Percentiles rank a stretch among this genome's conserved stretches.
Conservation (phyloP, 1,140 invertebrate genomes). For the Glomeris maerens region DNA sequence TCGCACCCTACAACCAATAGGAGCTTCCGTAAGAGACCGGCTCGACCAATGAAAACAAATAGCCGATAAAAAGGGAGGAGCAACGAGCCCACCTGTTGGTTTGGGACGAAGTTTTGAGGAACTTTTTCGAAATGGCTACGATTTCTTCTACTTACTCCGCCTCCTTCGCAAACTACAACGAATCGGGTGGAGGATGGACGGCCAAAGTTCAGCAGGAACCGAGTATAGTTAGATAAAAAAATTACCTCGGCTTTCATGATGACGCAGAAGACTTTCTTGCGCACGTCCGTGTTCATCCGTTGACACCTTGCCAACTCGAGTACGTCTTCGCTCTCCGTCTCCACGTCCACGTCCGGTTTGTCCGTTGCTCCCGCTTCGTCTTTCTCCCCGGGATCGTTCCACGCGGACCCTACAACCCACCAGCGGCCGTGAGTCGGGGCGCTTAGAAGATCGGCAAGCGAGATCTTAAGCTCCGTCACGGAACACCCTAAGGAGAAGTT, state of each 20-base stretch:
- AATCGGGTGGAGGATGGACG: no score
- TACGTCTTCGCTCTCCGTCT: constrained; percentile 36
- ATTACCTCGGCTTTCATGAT: constrained; percentile 52
- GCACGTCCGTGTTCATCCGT: constrained; percentile 44
- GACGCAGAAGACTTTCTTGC: constrained; percentile 38
- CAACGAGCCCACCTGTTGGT: no score
- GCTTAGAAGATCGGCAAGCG: constrained; percentile 69
- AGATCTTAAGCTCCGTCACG: constrained; percentile 37
- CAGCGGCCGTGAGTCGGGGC: constrained; percentile 76
- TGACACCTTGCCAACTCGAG: constrained; percentile 67
- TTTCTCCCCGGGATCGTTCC: constrained; percentile 47
- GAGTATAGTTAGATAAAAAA: constrained; percentile 14
- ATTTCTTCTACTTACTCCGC: no score
- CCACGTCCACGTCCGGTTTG: constrained; percentile 17
- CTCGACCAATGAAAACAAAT: no score
- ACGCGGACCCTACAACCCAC: constrained; percentile 96
- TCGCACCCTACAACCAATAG: no score
- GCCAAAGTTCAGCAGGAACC: no score
- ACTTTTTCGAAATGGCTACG: no score
- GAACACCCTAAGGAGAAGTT: constrained; percentile 16
- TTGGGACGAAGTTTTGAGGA: no score
- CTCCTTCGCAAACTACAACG: no score
- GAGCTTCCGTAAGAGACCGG: no score
- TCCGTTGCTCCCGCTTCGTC: constrained; percentile 30
- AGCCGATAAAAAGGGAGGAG: no score